Evolutionary conservation across 2,888 invertebrate genomes (phyloP).

Genomic region (Drosophila aldrichi): DNA sequence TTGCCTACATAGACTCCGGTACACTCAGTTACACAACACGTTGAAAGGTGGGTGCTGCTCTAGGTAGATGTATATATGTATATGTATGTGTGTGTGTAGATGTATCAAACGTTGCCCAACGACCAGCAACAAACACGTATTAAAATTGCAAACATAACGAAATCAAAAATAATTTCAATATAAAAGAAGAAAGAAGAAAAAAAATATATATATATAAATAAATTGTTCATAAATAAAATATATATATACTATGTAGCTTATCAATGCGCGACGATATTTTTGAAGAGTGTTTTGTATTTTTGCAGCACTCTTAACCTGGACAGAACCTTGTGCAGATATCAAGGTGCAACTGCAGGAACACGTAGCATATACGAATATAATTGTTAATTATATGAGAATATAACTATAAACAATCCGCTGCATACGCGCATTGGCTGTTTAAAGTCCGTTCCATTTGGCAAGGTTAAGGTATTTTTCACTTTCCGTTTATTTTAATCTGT

Average conservation of each 20-base stretch:
- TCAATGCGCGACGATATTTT: constrained; percentile 29
- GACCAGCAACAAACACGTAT: constrained; percentile 24
- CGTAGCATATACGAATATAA: background rate
- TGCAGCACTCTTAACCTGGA: constrained; percentile 36
- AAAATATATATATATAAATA: background rate
- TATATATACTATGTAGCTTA: constrained; percentile 26
- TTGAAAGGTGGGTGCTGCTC: constrained; percentile 43
- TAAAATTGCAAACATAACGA: constrained; percentile 10
- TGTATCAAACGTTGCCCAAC: constrained; percentile 26
- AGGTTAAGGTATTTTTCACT: constrained; percentile 71
- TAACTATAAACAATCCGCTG: constrained; percentile 31
- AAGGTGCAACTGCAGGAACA: constrained; percentile 38
- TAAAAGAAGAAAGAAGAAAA: constrained; percentile 1
- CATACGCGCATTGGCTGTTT: constrained; percentile 19
- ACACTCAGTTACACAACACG: constrained; percentile 46
- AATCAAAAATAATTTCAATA: constrained; percentile 18
- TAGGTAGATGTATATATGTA: background rate
- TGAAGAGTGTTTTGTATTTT: constrained; percentile 6
- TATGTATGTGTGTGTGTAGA: background rate
- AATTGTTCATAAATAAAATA: constrained; percentile 11
- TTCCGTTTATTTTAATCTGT: constrained; percentile 56
- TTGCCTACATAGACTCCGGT: constrained; percentile 2
- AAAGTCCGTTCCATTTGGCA: constrained; percentile 65
- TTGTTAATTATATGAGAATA: background rate
- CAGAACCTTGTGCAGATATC: constrained; percentile 28